Conservation (phyloP, 2,113 vertebrate genomes). For the Sebastes schlegelii region DNA sequence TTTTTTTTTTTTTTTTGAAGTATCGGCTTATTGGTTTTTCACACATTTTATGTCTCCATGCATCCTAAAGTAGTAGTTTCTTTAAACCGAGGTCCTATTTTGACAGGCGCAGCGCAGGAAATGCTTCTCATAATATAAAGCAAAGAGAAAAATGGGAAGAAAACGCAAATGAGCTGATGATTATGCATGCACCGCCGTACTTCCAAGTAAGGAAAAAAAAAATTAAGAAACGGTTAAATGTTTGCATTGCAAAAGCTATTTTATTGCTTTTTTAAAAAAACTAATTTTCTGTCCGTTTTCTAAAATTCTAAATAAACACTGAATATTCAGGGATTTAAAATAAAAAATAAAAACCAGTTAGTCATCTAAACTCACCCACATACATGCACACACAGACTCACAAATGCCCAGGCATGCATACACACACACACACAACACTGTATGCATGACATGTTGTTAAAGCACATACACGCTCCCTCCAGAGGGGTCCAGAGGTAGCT, state of each 20-base stretch:
- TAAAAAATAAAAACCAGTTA: constrained; percentile 6
- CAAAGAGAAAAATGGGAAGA: neutral
- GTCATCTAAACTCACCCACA: constrained; percentile 23
- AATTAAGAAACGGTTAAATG: constrained; percentile 3
- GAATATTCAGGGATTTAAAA: constrained; percentile 24
- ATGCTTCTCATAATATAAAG: neutral
- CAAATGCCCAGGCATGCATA: neutral
- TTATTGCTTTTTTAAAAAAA: constrained; percentile 25
- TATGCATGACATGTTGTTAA: constrained; percentile 42
- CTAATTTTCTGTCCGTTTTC: neutral
- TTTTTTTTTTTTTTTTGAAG: too few relatives aligned
- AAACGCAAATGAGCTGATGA: constrained; percentile 38
- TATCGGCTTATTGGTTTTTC: neutral
- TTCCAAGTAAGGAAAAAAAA: neutral
- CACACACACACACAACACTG: constrained; percentile 7
- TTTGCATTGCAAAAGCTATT: constrained; percentile 25
- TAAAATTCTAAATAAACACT: constrained; percentile 15
- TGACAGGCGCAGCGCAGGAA: constrained; percentile 11
- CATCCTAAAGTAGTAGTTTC: neutral
- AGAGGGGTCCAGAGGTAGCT: constrained; percentile 60
- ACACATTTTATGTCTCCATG: neutral
- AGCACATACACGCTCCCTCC: constrained; percentile 27
- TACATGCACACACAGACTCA: neutral
- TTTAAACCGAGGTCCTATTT: neutral
- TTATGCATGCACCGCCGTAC: constrained; percentile 24